These are phyloP conservation scores for Stomatorhinus walkeri DNA, from an alignment of 2,797 vertebrate species.

Conservation along the genomic window DNA sequence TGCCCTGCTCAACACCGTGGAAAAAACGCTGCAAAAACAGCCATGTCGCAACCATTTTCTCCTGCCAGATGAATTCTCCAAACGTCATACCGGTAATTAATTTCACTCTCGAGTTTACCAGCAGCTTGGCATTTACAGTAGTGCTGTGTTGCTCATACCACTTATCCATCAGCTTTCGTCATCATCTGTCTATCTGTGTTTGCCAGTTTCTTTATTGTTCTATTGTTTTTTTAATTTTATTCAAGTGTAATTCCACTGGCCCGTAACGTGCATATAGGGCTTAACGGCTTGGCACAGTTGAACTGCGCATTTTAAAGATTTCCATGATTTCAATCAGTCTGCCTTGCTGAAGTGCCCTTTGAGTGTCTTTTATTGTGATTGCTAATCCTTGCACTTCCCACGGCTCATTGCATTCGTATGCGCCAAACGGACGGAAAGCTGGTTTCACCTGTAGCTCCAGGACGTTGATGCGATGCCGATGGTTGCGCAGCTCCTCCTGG, in stretches of 20 bases:
- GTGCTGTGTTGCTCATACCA: background rate
- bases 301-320: background rate
- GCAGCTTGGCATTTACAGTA: background rate
- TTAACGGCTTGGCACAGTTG: background rate
- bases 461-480: constrained; percentile 59
- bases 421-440: background rate
- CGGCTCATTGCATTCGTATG: background rate
- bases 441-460: constrained; percentile 61
- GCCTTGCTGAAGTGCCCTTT: background rate
- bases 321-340: background rate
- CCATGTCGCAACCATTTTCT: background rate
- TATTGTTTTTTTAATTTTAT: background rate
- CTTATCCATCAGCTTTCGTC: background rate
- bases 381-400: background rate
- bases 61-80: background rate
- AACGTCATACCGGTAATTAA: background rate
- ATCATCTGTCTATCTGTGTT: background rate
- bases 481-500: constrained; percentile 66
- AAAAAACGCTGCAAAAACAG: background rate
- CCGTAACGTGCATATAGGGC: background rate
- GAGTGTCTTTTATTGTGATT: background rate
- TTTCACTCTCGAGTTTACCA: background rate
- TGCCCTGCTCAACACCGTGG: background rate
- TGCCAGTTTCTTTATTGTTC: background rate
- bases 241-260: background rate